These are phyloP conservation scores for Megaleporinus macrocephalus DNA, from an alignment of 2,113 vertebrate species.

Conservation along the genomic window DNA sequence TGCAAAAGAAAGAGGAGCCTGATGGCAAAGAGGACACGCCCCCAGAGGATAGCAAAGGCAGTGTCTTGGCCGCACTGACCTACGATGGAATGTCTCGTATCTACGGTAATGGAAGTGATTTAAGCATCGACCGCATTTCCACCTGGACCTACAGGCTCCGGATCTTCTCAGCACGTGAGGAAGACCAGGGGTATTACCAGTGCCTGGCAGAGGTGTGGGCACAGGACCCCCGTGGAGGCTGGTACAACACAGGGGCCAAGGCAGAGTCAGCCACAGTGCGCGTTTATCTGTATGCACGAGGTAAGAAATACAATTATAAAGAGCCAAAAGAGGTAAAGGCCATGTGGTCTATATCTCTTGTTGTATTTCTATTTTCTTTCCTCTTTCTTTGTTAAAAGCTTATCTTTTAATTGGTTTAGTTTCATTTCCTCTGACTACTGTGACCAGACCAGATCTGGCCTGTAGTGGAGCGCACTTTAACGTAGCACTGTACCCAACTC, in stretches of 20 bases:
- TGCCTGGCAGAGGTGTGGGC: conserved; percentile 84
- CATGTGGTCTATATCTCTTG: neutral
- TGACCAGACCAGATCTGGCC: too few relatives aligned
- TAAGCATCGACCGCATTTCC: conserved; percentile 82
- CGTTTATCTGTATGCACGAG: conserved; percentile 84
- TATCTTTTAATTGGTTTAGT: neutral
- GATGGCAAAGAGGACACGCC: conserved; percentile 2
- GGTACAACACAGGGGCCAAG: conserved; percentile 81
- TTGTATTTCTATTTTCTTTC: neutral
- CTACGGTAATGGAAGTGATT: conserved; percentile 69
- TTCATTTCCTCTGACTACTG: too few relatives aligned
- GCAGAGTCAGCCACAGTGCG: conserved; percentile 76
- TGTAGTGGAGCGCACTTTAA: too few relatives aligned
- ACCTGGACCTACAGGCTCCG: conserved; percentile 80
- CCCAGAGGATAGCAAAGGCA: neutral
- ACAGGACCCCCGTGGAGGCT: conserved; percentile 80
- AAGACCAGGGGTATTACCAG: conserved; percentile 84
- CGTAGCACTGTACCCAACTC: too few relatives aligned
- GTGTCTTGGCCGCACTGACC: conserved; percentile 69
- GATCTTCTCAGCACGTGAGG: conserved; percentile 73
- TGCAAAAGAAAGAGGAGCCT: conserved; percentile 62
- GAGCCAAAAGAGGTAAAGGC: neutral
- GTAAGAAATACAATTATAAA: conserved; percentile 67
- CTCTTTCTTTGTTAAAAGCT: too few relatives aligned
- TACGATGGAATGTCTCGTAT: conserved; percentile 74